Evolutionary conservation across 2,797 vertebrate genomes (phyloP), one percentile per base, ranked within the genome.

Genomic region (Falco rusticolus): DNA sequence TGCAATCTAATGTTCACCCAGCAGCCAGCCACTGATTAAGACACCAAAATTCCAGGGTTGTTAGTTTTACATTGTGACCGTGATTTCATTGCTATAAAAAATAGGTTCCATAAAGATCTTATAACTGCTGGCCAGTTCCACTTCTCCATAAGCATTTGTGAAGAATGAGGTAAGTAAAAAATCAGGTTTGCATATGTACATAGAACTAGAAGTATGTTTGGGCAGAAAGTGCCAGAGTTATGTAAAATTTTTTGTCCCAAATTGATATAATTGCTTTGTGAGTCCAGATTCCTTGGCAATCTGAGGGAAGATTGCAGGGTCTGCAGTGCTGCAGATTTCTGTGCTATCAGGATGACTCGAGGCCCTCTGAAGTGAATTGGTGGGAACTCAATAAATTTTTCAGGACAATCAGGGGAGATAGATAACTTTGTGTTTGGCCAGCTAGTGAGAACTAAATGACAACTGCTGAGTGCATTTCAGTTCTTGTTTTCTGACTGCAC

Each of bases 1-100:
- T 91, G 54, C 53, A 88, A 93, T 87, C 76, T 78, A 87, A 92
- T 94, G 59, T 87, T 96, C 61, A 82, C 59, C 63, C 87, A 96
- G 79, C 75, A 89, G 34, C 50, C 86, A 97, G 56, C 7, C 71
- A 57, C 86, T 90, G 71, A 94, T 89, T 90, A 95, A 87, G 77
- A 95, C 60, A 95, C 45, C 69, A 94, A 91, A 95, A 90, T 91
- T 69, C 54, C 76, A 74, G 65, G 22, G 22, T 33, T 93, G 54
- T 48, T 85, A 43, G 34, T 92, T 95, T 59, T 94, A 5, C 81
- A 54, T 31, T 61, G 51, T 34, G 66, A 45, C 37, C 57, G 39
- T 89, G 56, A 69, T 76, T 95, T 80, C 34, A 56, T 8, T 57
- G 41, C 10, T 51, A 37, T 71, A 85, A 85, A 24, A 87, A 64